These are phyloP conservation scores for Cephalopterus ornatus DNA, from an alignment of 2,113 vertebrate species.

Conservation along the genomic window DNA sequence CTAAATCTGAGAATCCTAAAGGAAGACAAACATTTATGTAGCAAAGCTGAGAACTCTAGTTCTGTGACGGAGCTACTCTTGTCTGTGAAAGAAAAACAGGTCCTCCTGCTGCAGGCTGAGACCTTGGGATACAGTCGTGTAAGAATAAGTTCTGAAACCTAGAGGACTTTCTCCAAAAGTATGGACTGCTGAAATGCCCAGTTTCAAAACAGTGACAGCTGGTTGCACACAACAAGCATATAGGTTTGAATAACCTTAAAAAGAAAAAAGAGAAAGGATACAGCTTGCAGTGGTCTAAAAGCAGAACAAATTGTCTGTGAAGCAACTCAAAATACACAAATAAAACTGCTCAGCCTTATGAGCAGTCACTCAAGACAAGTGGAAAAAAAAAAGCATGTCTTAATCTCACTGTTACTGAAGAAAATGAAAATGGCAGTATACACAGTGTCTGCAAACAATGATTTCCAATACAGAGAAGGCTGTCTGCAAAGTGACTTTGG, in stretches of 20 bases:
- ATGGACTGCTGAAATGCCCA: not conserved
- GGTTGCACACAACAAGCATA: not conserved
- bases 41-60: not conserved
- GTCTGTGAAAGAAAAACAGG: not conserved
- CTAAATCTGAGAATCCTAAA: not conserved
- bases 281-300: not conserved
- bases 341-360: not conserved
- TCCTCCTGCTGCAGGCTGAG: not conserved
- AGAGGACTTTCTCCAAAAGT: not conserved
- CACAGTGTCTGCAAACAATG: not conserved
- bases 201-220: not conserved
- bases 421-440: not conserved
- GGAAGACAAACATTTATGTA: not conserved
- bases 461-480: not conserved
- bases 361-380: not conserved
- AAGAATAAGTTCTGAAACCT: not conserved
- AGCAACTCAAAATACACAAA: not conserved
- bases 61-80: not conserved
- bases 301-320: not conserved
- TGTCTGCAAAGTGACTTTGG: conserved; percentile 26
- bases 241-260: not conserved
- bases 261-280: not conserved
- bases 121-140: not conserved
- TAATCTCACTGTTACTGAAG: not conserved
- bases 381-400: not conserved